Base-by-base conservation (phyloP, 2,888 invertebrate species). In the Bombyx huttoni region DNA sequence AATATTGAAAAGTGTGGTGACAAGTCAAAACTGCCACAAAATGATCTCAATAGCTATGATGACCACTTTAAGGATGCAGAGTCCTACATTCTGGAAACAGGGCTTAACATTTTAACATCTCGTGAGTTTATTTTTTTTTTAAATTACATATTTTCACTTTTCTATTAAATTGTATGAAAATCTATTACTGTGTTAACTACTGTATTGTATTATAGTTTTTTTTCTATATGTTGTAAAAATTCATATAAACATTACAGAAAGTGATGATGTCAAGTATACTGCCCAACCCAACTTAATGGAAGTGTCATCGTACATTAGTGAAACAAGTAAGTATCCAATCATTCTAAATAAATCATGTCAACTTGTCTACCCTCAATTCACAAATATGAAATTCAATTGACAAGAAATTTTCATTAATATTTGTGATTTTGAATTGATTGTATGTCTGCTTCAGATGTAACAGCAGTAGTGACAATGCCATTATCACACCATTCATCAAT, bases 31-130 rank as follows among this genome's bases (percentile, higher is more conserved):
- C 59, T 73, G 52, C 60, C 62, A 13, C 81, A 78, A 49, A 75
- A 75, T 54, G 63, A 72, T 55, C 78, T 80, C 56, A 87, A 78
- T 61, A 85, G 81, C 67, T 88, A 91, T 68, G 92, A 92, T 76
- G 92, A 92, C 67, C 88, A 92, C 63, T 93, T 94, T 61, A 91
- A 93, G 54, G 94, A 94, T 83, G 94, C 94, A n/a, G 94, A 94
- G 68, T 94, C 92, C 67, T 94, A 93, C 68, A 93, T 94, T 53
- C 81, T 94, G 60, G 92, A 93, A 73, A 92, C 92, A 50, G 84
- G 81, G 35, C 67, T 88, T 7, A 77, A 85, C 58, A 85, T 86
- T 58, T 63, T 88, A 14, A 69, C 79, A 58, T 64, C 85, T 53
- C 80, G 88, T 88, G 73, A 84, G 85, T 76, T n/a, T 54, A 47